Base-by-base conservation (phyloP, 2,113 vertebrate species). In the Anguilla japonica region DNA sequence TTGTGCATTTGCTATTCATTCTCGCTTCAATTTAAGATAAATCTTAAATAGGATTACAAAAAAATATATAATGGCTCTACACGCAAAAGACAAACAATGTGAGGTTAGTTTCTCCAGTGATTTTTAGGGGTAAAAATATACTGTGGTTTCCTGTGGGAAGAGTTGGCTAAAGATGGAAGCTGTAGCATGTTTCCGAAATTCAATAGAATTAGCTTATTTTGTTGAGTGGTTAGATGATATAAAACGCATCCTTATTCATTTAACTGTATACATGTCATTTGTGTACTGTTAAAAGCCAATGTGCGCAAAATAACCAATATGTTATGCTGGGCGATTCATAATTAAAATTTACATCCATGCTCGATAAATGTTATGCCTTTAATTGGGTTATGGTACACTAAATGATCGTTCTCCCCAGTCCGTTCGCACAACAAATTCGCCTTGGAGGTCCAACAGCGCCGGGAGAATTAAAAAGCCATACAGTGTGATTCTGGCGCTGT, bases 381-480 rank as follows among this genome's bases (percentile, higher is more conserved):
- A 79, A 85, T 71, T 43, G 15, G n/a, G 40, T 78, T 46, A 4
- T 82, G 46, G 46, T 13, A 29, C 26, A 82, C 81, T 53, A 6
- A 53, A 75, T 46, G 20, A 13, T 63, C 82, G 16, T 63, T 84
- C 34, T 83, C 84, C 67, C 60, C 57, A 56, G 46, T 43, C 9
- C 85, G 85, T 85, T 78, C 87, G 53, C 79, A 82, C 57, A 0
- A 0, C 63, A 83, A 34, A 40, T 50, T 3, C 0, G 20, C 39
- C 39, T 2, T 53, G 83, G 84, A 88, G 86, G 40, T 20, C 13
- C 83, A 67, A 11, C 26, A 79, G 84, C 18, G 90, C 91, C 92
- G 87, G 88, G 92, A 87, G 86, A 92, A 92, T 79, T 94, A 90
- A 90, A 90, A 91, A 85, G 87, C 89, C 87, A 39, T 92, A 88